Percentiles rank a stretch among this genome's conserved stretches.
Evolutionary conservation across 2,888 invertebrate genomes (phyloP).

Genomic region (Caenorhabditis drosophilae): DNA sequence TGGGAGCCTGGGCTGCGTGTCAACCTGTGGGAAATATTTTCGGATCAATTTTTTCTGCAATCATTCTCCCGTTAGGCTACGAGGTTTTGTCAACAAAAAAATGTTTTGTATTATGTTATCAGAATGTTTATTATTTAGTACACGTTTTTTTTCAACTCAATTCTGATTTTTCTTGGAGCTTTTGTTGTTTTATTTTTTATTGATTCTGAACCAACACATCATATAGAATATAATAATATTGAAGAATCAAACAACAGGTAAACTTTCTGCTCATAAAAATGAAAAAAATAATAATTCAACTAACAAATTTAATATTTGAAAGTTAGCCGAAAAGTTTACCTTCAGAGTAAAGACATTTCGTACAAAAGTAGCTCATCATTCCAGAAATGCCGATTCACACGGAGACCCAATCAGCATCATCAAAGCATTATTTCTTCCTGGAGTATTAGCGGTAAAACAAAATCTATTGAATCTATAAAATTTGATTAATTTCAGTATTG

Average conservation of each 20-base stretch:
- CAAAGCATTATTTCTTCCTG: conserved; percentile 63
- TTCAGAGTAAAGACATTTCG: too few species aligned
- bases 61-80: conserved; percentile 71
- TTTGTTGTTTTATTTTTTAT: conserved; percentile 69
- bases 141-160: conserved; percentile 71
- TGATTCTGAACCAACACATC: conserved; percentile 69
- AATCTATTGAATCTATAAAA: background rate
- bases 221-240: conserved; percentile 8
- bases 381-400: conserved; percentile 29
- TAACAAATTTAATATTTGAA: too few species aligned
- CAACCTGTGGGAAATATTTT: conserved; percentile 73
- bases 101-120: conserved; percentile 10
- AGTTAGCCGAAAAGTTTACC: too few species aligned
- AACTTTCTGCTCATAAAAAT: too few species aligned
- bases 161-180: conserved; percentile 70
- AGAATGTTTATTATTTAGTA: conserved; percentile 66
- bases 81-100: conserved; percentile 64
- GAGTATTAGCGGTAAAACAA: conserved; percentile 58
- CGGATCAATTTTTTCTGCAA: conserved; percentile 71
- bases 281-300: too few species aligned
- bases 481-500: conserved; percentile 70
- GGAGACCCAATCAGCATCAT: conserved; percentile 58
- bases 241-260: conserved; percentile 11
- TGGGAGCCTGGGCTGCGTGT: conserved; percentile 73
- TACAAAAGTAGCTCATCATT: conserved; percentile 4